A percentile compares a stretch with the other conserved stretches of the same genome.
Conservation (phyloP, 2,113 vertebrate species). For the Nesogale talazaci region DNA sequence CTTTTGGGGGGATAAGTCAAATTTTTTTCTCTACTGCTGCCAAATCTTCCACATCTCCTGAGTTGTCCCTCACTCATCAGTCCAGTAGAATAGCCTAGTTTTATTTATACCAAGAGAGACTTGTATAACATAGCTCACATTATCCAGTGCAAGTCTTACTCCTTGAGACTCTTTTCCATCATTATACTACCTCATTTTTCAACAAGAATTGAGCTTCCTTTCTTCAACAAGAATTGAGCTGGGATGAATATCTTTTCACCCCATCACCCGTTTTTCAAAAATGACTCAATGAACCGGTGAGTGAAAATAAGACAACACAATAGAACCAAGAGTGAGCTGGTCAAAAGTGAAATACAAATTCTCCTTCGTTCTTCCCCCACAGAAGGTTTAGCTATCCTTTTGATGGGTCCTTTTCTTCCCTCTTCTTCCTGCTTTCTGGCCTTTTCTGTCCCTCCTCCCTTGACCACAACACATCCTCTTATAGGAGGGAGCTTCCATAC, state of each 20-base stretch:
- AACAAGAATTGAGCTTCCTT: neutral
- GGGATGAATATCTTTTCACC: neutral
- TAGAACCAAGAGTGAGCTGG: neutral
- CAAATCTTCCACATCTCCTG: neutral
- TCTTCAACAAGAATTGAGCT: neutral
- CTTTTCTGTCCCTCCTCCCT: too few species aligned
- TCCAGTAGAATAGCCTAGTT: neutral
- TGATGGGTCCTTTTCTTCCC: neutral
- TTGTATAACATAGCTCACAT: neutral
- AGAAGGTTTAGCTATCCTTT: neutral
- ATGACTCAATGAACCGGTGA: constrained; percentile 1
- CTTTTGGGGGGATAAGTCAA: too few species aligned
- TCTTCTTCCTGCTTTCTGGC: neutral
- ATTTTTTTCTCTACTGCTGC: neutral
- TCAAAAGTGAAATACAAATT: neutral
- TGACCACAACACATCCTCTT: neutral
- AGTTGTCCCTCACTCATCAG: neutral
- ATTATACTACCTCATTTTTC: neutral
- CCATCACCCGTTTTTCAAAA: neutral
- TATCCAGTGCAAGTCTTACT: neutral
- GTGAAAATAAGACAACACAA: neutral
- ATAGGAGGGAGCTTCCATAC: too few species aligned
- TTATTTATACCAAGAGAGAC: neutral
- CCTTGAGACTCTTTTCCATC: neutral
- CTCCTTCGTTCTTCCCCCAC: neutral